Evolutionary conservation across 2,797 vertebrate species (phyloP).

Genomic region (Chanos chanos): DNA sequence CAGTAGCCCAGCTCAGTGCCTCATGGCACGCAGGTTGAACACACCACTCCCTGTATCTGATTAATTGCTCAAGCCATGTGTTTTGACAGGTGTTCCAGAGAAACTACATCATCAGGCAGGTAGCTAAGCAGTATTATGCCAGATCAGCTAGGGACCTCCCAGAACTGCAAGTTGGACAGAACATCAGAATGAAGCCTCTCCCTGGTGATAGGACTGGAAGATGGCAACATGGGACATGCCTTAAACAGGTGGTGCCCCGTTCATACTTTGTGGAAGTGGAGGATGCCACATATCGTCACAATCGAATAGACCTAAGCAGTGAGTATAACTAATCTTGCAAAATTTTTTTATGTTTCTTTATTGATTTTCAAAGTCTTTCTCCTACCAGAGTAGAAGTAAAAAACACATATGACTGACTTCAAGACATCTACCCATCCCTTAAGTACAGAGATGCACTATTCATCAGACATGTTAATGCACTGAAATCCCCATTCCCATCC

Average conservation of each 20-base stretch:
- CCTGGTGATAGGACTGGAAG: not conserved
- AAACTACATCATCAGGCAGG: not conserved
- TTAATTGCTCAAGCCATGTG: not conserved
- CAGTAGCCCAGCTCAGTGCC: constrained; percentile 7
- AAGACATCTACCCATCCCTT: too few relatives aligned
- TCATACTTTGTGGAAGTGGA: constrained; percentile 21
- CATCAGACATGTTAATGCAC: too few relatives aligned
- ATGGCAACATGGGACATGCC: not conserved
- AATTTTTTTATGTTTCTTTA: too few relatives aligned
- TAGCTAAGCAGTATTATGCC: not conserved
- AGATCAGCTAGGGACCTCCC: not conserved
- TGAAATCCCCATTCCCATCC: too few relatives aligned
- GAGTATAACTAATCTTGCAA: too few relatives aligned
- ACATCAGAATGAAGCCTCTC: not conserved
- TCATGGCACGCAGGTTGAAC: not conserved
- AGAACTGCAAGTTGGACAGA: constrained; percentile 1
- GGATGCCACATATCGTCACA: not conserved
- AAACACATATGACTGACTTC: too few relatives aligned
- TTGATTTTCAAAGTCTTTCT: too few relatives aligned
- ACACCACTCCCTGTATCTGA: not conserved
- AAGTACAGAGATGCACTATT: too few relatives aligned
- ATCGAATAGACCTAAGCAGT: constrained; percentile 7
- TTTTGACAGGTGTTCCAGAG: not conserved
- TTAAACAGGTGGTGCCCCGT: not conserved
- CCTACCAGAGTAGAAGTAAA: too few relatives aligned